Evolutionary conservation across 2,888 invertebrate genomes (phyloP), one percentile per base, ranked within the genome.

Genomic region (Cheiracanthium punctorium): DNA sequence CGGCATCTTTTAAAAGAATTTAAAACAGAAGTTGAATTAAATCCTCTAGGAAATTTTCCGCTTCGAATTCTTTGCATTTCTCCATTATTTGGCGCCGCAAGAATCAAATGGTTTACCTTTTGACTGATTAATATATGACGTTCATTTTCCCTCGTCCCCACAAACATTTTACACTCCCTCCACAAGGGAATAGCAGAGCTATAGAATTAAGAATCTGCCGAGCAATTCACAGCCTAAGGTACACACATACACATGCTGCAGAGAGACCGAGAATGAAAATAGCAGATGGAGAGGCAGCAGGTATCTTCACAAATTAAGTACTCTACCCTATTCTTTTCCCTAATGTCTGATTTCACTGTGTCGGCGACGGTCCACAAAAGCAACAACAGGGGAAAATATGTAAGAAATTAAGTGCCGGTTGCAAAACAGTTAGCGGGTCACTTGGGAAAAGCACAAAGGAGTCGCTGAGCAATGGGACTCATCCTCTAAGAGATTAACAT

Each of bases 351-450:
- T 48, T 48, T 17, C 43, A 17, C 43, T 37, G 10, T 37, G 37
- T 37, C 37, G 37, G 43, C 10, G 17, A 48, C 14, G 17, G 17
- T 17, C 10, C 24, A 17, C 24, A 24, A 58, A 58, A 58, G 58
- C 12, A 58, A 58, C 58, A 58, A 58, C 24, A 58, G 58, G 58
- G n/a, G 58, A 58, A 58, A 58, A 58, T 58, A 58, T 24, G 58
- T 58, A 58, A 58, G 58, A 58, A 58, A 58, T 58, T 58, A 58
- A 58, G 24, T 24, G 58, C 58, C 24, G 58, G 58, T 58, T 58
- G 24, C 58, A 58, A 58, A 58, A 58, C 58, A 58, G 58, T 24
- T 58, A 58, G 5, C 20, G 58, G 24, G 58, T 58, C 58, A 24
- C 58, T 17, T 24, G 58, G 58, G 58, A 58, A 58, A 24, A 20